Conservation (phyloP, 2,888 invertebrate genomes). For the Caenorhabditis parvicauda region DNA sequence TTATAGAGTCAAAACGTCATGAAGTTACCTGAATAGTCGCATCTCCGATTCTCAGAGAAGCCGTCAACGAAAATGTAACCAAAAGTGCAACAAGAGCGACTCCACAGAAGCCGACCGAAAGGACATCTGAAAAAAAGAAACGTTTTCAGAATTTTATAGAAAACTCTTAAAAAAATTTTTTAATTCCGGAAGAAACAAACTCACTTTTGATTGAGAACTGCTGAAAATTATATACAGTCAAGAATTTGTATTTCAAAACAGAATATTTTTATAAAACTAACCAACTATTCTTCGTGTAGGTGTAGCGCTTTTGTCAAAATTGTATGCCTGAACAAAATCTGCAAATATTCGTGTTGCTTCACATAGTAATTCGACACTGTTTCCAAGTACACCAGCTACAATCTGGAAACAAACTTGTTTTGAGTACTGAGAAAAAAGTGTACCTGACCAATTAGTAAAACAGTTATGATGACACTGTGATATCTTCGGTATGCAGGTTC, state of each 20-base stretch:
- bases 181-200: too few species aligned
- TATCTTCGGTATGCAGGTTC: conserved; percentile 12
- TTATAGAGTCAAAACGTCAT: background rate
- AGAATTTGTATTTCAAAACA: background rate
- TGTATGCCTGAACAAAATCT: conserved; percentile 27
- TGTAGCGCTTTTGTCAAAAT: conserved; percentile 23
- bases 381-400: conserved; percentile 22
- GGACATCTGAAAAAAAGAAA: conserved; percentile 24
- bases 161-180: too few species aligned
- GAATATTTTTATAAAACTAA: background rate
- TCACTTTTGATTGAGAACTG: too few species aligned
- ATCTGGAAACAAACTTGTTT: conserved; percentile 12
- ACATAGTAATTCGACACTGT: conserved; percentile 25
- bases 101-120: conserved; percentile 26
- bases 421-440: background rate
- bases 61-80: conserved; percentile 22
- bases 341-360: conserved; percentile 30
- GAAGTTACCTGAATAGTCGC: conserved; percentile 21
- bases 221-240: too few species aligned
- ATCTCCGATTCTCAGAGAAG: conserved; percentile 28
- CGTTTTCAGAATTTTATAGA: too few species aligned
- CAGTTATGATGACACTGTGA: conserved; percentile 11
- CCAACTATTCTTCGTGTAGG: conserved; percentile 22
- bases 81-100: conserved; percentile 19
- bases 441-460: conserved; percentile 23